phyloP scores from a whole-genome alignment of 2,888 invertebrate genomes.

The Hylaea fasciaria region DNA sequence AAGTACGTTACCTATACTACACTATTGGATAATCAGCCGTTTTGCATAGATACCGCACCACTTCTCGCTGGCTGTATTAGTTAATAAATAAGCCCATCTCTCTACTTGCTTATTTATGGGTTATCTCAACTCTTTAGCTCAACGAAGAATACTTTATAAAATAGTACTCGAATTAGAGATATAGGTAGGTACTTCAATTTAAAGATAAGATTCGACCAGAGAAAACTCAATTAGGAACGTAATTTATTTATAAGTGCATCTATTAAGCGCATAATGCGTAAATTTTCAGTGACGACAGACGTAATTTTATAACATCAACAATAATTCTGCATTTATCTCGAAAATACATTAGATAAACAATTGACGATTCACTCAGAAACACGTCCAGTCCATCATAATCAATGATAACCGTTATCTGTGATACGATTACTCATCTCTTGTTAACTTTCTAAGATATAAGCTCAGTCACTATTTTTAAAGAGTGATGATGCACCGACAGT shows the following conservation, averaged over 20 bases:
- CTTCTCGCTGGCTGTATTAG: no score
- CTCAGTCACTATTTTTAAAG: neutral
- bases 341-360: neutral
- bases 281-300: neutral
- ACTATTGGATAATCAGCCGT: no score
- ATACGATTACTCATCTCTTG: neutral
- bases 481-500: neutral
- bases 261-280: neutral
- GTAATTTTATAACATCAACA: neutral
- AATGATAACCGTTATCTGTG: no score
- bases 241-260: neutral
- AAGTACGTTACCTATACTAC: no score
- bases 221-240: neutral
- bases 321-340: neutral
- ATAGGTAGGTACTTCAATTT: no score
- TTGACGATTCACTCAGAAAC: no score
- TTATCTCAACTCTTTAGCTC: no score
- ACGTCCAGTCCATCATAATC: no score
- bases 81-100: no score
- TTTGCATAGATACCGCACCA: no score
- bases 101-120: no score
- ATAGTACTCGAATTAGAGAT: no score
- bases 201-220: neutral
- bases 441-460: neutral
- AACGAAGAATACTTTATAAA: neutral